A percentile compares a stretch with the other conserved stretches of the same genome.
Conservation (phyloP, 2,888 invertebrate genomes). For the Oasisia sp. region DNA sequence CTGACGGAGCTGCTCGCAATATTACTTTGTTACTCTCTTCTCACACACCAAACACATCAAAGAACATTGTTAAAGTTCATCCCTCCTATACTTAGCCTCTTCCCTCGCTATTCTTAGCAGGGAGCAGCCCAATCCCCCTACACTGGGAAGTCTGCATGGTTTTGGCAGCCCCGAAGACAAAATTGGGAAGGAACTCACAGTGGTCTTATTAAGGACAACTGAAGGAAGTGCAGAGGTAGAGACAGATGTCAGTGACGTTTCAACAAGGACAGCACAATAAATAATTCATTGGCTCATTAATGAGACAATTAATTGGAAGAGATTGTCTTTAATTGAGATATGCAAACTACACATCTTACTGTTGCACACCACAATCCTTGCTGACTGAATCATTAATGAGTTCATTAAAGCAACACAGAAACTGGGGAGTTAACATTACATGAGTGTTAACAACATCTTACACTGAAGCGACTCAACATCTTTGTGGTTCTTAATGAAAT, state of each 20-base stretch:
- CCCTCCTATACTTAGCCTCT: background rate
- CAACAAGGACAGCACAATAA: background rate
- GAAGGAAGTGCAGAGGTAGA: background rate
- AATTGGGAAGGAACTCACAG: background rate
- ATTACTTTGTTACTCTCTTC: background rate
- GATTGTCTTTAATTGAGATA: background rate
- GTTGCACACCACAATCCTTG: background rate
- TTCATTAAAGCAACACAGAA: background rate
- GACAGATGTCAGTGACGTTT: background rate
- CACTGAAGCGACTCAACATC: background rate
- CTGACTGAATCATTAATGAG: background rate
- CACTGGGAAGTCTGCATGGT: background rate
- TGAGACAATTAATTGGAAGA: conserved; percentile 9
- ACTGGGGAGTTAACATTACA: background rate
- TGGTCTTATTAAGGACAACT: background rate
- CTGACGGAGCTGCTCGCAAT: background rate
- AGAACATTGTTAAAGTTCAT: background rate
- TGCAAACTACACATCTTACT: background rate
- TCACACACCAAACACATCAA: background rate
- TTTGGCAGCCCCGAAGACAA: background rate
- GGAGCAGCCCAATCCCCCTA: background rate
- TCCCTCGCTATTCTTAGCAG: too few species aligned
- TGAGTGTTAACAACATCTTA: background rate
- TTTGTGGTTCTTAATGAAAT: background rate
- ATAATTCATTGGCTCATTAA: background rate